Percentiles rank a stretch among this genome's conserved stretches.
Evolutionary conservation across 2,797 vertebrate species (phyloP).

Genomic region (Microctenopoma stevenorrisi): DNA sequence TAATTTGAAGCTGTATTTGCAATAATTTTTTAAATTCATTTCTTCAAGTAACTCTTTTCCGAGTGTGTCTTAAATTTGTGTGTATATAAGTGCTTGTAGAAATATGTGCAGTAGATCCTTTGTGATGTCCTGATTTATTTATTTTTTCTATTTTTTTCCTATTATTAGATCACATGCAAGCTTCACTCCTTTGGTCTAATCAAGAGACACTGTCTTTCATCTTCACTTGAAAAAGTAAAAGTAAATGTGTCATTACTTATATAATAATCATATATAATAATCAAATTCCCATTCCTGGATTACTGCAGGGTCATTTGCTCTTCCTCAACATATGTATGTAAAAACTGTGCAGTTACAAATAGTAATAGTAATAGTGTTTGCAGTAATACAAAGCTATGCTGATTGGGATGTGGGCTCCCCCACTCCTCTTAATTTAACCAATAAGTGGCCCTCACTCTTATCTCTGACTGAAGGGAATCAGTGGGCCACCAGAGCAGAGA

Average conservation of each 20-base stretch:
- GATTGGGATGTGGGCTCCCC: conserved; percentile 49
- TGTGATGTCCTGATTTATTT: not conserved
- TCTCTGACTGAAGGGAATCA: conserved; percentile 78
- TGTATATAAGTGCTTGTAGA: not conserved
- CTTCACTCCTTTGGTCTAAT: not conserved
- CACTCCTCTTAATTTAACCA: conserved; percentile 53
- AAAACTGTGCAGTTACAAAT: conserved; percentile 15
- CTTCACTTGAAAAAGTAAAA: not conserved
- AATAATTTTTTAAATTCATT: conserved; percentile 38
- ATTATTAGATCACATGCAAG: not conserved
- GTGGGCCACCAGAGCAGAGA: conserved; percentile 69
- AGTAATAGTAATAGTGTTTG: not conserved
- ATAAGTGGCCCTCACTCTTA: conserved; percentile 73
- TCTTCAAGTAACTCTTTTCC: conserved; percentile 18
- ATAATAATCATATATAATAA: too few species aligned
- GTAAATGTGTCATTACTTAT: not conserved
- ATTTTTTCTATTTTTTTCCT: not conserved
- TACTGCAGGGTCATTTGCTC: not conserved
- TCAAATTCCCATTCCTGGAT: not conserved
- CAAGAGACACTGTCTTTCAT: not conserved
- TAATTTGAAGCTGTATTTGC: not conserved
- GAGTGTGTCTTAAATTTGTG: not conserved
- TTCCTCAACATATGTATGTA: not conserved
- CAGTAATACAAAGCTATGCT: conserved; percentile 50
- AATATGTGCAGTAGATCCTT: not conserved